Percentiles rank a stretch among this genome's conserved stretches.
phyloP scores from a whole-genome alignment of 2,113 vertebrate genomes.

The Leucoraja erinaceus region DNA sequence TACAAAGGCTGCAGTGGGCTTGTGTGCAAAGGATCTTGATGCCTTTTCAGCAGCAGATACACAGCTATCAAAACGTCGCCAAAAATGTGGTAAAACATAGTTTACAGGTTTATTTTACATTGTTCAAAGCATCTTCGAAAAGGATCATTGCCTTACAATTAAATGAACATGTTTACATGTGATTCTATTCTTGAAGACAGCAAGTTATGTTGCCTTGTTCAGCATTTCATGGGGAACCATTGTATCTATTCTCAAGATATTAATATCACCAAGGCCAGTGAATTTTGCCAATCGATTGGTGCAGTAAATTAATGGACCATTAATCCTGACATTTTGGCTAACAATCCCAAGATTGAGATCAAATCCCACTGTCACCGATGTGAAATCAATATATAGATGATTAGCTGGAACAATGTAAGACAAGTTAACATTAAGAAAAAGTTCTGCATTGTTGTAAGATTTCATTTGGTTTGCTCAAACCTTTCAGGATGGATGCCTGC shows the following conservation, averaged over 20 bases:
- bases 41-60: background rate
- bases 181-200: background rate
- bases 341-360: no score
- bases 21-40: background rate
- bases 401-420: no score
- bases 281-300: background rate
- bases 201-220: background rate
- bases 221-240: background rate
- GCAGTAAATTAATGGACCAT: background rate
- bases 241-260: background rate
- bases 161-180: background rate
- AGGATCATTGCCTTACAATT: background rate
- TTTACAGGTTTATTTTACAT: background rate
- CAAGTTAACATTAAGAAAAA: no score
- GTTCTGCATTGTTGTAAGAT: no score
- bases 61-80: background rate
- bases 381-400: no score
- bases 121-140: background rate
- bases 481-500: no score
- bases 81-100: background rate
- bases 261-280: background rate
- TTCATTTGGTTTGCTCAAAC: no score
- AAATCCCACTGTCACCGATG: no score
- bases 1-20: background rate
- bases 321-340: no score